Conservation (phyloP, 2,888 invertebrate species). For the Xestia c-nigrum region DNA sequence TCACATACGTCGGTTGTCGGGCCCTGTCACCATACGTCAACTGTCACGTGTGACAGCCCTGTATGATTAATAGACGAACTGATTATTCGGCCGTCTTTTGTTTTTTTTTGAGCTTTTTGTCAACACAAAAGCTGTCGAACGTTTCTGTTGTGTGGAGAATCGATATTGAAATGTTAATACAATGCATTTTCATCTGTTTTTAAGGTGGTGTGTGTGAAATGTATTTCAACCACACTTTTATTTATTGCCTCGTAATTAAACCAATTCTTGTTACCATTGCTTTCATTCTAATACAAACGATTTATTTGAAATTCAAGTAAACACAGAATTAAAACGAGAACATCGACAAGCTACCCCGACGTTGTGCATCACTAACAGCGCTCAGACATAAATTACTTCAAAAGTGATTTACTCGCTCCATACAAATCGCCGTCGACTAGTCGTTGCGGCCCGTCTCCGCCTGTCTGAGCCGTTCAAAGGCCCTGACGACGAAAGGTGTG, state of each 20-base stretch:
- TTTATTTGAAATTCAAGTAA: constrained; percentile 53
- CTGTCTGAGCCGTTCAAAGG: constrained; percentile 76
- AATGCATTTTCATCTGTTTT: constrained; percentile 26
- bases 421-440: constrained; percentile 86
- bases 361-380: constrained; percentile 77
- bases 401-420: constrained; percentile 88
- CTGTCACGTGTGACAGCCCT: constrained; percentile 72
- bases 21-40: constrained; percentile 78
- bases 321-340: constrained; percentile 61
- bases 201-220: constrained; percentile 9
- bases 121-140: constrained; percentile 78
- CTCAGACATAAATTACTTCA: constrained; percentile 87
- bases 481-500: constrained; percentile 87
- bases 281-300: constrained; percentile 24
- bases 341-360: constrained; percentile 56
- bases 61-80: constrained; percentile 84
- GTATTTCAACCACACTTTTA: constrained; percentile 14
- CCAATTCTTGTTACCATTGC: constrained; percentile 12
- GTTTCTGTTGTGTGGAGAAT: constrained; percentile 65
- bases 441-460: constrained; percentile 82
- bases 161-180: constrained; percentile 54
- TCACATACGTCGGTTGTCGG: constrained; percentile 77
- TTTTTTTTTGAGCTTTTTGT: constrained; percentile 71
- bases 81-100: constrained; percentile 75
- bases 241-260: constrained; percentile 35